Evolutionary conservation across 1,140 invertebrate genomes (phyloP).

Genomic region (Tetramorium parvispinum): DNA sequence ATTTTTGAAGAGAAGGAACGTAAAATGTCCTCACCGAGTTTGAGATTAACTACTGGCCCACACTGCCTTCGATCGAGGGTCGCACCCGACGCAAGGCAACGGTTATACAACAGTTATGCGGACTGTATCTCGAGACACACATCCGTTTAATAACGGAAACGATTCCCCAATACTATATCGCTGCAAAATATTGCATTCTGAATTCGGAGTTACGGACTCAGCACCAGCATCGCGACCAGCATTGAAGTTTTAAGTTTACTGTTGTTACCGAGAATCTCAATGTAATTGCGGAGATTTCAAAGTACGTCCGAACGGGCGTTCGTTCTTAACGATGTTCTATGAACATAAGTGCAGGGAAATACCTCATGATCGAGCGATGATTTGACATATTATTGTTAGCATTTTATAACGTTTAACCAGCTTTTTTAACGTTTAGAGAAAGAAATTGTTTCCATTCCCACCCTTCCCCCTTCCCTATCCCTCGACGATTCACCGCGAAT

Average conservation of each 20-base stretch:
- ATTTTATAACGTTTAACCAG: slow-evolving; percentile 40
- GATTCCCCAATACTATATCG: neutral
- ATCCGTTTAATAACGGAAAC: neutral
- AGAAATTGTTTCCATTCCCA: slow-evolving; percentile 32
- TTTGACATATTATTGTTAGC: slow-evolving; percentile 18
- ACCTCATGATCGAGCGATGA: slow-evolving; percentile 22
- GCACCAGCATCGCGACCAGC: neutral
- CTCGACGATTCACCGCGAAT: neutral
- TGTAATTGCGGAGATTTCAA: neutral
- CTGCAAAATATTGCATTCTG: slow-evolving; percentile 11
- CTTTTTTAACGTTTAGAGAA: slow-evolving; percentile 28
- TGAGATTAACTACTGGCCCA: slow-evolving; percentile 65
- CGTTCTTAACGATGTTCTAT: slow-evolving; percentile 24
- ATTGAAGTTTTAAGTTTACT: neutral
- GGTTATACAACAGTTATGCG: slow-evolving; percentile 13
- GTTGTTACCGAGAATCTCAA: slow-evolving; percentile 13
- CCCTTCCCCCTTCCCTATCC: too few species aligned
- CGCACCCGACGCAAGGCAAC: slow-evolving; percentile 30
- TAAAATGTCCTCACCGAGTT: slow-evolving; percentile 61
- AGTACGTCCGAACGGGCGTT: neutral
- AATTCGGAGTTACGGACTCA: neutral
- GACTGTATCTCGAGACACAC: neutral
- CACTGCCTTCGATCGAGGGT: slow-evolving; percentile 80
- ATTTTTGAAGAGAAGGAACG: neutral
- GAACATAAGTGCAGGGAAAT: neutral